Conservation (phyloP, 2,113 vertebrate genomes). For the Chloropsis hardwickii region DNA sequence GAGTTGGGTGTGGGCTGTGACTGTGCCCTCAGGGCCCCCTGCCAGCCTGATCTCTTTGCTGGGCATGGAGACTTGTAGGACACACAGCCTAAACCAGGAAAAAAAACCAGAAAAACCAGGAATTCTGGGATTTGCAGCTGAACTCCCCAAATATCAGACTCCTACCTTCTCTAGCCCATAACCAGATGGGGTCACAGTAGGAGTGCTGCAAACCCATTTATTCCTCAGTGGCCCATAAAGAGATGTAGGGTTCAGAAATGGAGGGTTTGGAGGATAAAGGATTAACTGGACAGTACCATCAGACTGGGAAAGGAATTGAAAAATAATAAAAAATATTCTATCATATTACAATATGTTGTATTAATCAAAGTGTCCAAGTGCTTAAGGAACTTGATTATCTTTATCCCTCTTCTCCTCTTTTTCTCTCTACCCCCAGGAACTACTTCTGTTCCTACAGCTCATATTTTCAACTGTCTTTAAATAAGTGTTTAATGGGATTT, state of each 20-base stretch:
- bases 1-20: too few species aligned
- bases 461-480: not conserved
- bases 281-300: not conserved
- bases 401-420: not conserved
- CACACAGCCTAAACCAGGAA: not conserved
- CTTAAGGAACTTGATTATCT: not conserved
- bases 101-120: not conserved
- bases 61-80: not conserved
- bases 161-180: not conserved
- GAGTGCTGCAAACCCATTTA: not conserved
- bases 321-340: not conserved
- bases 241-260: not conserved
- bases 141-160: not conserved
- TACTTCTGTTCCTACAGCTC: not conserved
- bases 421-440: not conserved
- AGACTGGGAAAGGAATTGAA: not conserved
- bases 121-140: not conserved
- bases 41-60: not conserved
- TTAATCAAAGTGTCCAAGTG: not conserved
- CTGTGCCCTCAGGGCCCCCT: not conserved
- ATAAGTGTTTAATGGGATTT: constrained; percentile 50
- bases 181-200: not conserved
- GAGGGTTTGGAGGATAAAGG: not conserved
- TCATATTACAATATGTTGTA: not conserved
- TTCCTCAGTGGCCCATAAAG: not conserved